Conservation (phyloP, 2,797 vertebrate genomes). For the Tarsius wallacei region DNA sequence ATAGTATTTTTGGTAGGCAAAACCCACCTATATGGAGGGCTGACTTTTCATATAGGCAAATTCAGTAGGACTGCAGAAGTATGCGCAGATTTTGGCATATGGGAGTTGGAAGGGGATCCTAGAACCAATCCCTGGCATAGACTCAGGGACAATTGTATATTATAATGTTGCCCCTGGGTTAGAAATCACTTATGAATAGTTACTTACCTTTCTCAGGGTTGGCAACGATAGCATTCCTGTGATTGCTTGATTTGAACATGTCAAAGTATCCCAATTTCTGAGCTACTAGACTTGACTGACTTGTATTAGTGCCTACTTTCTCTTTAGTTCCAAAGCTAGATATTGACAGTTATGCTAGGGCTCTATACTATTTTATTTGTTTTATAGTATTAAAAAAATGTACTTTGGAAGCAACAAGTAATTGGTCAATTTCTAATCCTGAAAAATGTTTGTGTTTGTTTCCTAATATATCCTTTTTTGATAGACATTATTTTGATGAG, state of each 20-base stretch:
- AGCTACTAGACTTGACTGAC: background rate
- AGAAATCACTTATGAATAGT: background rate
- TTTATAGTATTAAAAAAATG: slow-evolving; percentile 13
- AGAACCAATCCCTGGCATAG: background rate
- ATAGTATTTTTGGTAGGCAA: background rate
- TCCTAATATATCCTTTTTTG: background rate
- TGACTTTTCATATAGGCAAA: background rate
- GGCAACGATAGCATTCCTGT: background rate
- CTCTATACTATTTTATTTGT: background rate
- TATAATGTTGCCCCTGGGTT: background rate
- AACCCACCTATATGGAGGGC: background rate
- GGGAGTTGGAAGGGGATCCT: background rate
- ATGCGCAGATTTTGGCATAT: background rate
- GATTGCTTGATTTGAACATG: background rate
- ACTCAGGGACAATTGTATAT: background rate
- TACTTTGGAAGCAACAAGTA: background rate
- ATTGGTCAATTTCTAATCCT: background rate
- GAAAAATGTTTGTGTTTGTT: background rate
- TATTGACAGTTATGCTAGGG: background rate
- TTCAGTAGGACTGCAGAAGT: background rate
- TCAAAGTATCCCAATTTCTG: background rate
- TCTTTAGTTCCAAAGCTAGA: background rate
- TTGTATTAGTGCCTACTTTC: background rate
- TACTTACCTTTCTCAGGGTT: background rate
- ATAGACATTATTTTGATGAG: slow-evolving; percentile 1